These are phyloP conservation scores for Todus mexicanus DNA, from an alignment of 2,797 vertebrate species.

Conservation along the genomic window DNA sequence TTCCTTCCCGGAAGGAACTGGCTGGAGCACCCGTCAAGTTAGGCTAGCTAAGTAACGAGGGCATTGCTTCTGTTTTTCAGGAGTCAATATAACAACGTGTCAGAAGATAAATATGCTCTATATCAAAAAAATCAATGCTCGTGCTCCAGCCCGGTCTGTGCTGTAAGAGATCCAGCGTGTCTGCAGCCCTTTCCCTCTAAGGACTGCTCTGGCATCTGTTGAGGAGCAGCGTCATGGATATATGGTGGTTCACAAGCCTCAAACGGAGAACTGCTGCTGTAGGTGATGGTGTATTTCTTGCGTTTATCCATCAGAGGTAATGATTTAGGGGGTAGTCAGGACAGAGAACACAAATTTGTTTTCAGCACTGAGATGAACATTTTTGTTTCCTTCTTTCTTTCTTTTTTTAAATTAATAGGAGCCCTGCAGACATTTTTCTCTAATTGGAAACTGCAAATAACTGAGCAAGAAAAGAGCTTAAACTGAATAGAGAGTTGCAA, in stretches of 20 bases:
- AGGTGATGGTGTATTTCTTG: not conserved
- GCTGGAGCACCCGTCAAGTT: not conserved
- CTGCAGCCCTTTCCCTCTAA: not conserved
- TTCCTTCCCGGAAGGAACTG: slow-evolving; percentile 1
- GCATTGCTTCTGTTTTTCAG: not conserved
- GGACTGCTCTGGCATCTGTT: not conserved
- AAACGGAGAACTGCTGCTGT: not conserved
- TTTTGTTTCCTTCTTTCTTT: not conserved
- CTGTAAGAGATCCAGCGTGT: not conserved
- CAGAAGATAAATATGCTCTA: not conserved
- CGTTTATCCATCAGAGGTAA: not conserved
- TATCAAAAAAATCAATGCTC: not conserved
- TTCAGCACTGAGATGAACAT: not conserved
- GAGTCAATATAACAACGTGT: slow-evolving; percentile 1
- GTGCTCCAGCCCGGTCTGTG: not conserved
- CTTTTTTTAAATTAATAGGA: not conserved
- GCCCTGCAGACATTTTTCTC: not conserved
- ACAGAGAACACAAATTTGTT: not conserved
- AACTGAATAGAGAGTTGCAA: not conserved
- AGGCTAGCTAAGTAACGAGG: not conserved
- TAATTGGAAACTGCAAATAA: slow-evolving; percentile 3
- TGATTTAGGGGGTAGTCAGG: not conserved
- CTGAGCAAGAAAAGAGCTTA: not conserved
- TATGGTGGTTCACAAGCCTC: not conserved
- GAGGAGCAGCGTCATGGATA: not conserved